Evolutionary conservation across 1,140 invertebrate species (phyloP).

Genomic region (Coelopa frigida): DNA sequence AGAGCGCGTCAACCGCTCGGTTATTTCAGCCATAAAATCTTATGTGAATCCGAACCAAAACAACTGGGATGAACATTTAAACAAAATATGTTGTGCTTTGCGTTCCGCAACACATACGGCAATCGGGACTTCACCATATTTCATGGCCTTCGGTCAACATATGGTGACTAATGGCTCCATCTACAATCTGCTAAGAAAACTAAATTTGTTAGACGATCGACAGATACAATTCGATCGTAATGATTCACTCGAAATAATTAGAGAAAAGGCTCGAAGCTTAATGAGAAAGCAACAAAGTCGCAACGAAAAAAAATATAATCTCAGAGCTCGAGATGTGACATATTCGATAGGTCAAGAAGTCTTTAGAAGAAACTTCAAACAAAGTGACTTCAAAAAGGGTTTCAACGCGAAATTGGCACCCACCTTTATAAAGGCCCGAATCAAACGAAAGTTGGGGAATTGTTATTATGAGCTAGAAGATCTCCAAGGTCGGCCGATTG

Average conservation of each 20-base stretch:
- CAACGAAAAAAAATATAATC: neutral
- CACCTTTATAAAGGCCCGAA: neutral
- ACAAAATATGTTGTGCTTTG: too few relatives aligned
- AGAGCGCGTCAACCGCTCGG: conserved; percentile 4
- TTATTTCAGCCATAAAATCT: conserved; percentile 3
- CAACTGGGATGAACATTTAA: conserved; percentile 12
- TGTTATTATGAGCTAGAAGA: neutral
- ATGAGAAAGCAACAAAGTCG: neutral
- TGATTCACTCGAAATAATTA: neutral
- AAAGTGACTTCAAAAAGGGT: neutral
- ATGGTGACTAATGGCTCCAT: too few relatives aligned
- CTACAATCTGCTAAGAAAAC: too few relatives aligned
- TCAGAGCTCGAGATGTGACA: neutral
- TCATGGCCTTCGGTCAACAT: too few relatives aligned
- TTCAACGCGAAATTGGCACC: neutral
- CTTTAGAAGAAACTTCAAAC: neutral
- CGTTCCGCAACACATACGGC: too few relatives aligned
- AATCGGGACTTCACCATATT: too few relatives aligned
- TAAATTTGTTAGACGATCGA: too few relatives aligned
- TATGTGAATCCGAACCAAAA: conserved; percentile 5
- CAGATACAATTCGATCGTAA: neutral
- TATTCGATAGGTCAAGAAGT: neutral
- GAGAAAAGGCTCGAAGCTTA: neutral
- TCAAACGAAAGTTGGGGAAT: neutral
- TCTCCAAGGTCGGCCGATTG: too few relatives aligned